Conservation (phyloP, 2,888 invertebrate genomes). For the Sinodicranocentrus sp. region DNA sequence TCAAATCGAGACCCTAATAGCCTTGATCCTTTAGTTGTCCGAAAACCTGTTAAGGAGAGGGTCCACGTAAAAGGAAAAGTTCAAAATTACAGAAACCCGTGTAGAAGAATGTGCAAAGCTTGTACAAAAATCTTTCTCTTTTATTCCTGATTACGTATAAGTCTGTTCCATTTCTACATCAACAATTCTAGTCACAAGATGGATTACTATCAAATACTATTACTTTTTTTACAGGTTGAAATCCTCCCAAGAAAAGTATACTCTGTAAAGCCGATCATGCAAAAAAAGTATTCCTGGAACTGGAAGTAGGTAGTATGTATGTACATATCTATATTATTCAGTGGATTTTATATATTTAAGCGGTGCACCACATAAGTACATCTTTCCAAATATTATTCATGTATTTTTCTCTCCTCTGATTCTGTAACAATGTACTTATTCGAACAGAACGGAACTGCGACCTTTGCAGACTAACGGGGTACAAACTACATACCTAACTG, state of each 20-base stretch:
- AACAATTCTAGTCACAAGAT: conserved; percentile 24
- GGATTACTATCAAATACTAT: conserved; percentile 23
- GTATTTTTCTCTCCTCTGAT: conserved; percentile 7
- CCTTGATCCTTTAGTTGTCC: conserved; percentile 87
- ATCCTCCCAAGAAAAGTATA: conserved; percentile 16
- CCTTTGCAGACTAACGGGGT: too few relatives aligned
- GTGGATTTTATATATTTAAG: conserved; percentile 23
- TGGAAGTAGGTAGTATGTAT: too few relatives aligned
- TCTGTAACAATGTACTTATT: too few relatives aligned
- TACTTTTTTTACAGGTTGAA: conserved; percentile 3
- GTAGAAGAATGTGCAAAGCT: too few relatives aligned
- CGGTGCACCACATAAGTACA: not conserved
- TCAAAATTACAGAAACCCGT: not conserved
- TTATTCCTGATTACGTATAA: not conserved
- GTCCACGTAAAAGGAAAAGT: not conserved
- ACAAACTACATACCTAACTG: not conserved
- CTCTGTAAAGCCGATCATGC: conserved; percentile 43
- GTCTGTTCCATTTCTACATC: not conserved
- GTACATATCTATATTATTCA: conserved; percentile 51
- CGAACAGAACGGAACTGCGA: too few relatives aligned
- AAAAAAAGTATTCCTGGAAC: conserved; percentile 30
- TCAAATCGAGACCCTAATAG: conserved; percentile 84
- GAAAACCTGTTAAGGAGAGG: conserved; percentile 81
- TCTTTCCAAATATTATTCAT: not conserved
- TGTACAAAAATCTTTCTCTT: not conserved